phyloP scores from a whole-genome alignment of 1,140 invertebrate species.

The Pseudomyrmex pallidus region DNA sequence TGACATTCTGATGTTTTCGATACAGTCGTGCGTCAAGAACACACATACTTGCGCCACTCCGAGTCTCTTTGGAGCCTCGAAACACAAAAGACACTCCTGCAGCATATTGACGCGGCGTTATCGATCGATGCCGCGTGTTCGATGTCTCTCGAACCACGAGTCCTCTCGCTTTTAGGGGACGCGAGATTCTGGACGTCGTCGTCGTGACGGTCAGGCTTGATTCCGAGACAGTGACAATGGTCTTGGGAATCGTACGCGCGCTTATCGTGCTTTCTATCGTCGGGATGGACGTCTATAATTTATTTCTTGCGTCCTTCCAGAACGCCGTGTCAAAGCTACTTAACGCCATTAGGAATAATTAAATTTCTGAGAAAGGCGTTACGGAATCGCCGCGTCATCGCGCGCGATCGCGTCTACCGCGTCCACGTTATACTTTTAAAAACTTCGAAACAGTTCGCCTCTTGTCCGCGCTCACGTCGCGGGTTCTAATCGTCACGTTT shows the following conservation, averaged over 20 bases:
- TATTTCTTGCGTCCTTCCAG: conserved; percentile 28
- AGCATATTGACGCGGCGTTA: conserved; percentile 60
- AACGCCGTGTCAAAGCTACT: conserved; percentile 2
- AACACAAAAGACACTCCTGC: conserved; percentile 63
- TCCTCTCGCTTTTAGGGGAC: conserved; percentile 58
- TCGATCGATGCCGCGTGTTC: conserved; percentile 59
- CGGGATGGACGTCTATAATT: conserved; percentile 43
- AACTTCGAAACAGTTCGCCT: conserved; percentile 3
- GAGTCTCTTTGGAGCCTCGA: conserved; percentile 28
- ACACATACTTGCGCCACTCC: conserved; percentile 6
- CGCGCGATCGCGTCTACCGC: too few species aligned
- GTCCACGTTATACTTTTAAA: not conserved
- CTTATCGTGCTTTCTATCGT: conserved; percentile 68
- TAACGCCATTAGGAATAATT: conserved; percentile 44
- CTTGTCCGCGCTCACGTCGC: not conserved
- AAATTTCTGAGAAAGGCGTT: conserved; percentile 4
- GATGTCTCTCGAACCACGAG: conserved; percentile 7
- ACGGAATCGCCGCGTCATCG: conserved; percentile 6
- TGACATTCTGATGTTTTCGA: conserved; percentile 50
- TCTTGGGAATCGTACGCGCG: conserved; percentile 19
- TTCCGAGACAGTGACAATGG: conserved; percentile 60
- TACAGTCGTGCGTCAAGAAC: conserved; percentile 5
- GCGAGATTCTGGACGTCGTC: conserved; percentile 12
- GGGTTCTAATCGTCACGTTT: conserved; percentile 19
- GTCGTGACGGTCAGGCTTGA: not conserved